Base-by-base conservation (phyloP, 2,888 invertebrate species). In the Hypena proboscidalis region DNA sequence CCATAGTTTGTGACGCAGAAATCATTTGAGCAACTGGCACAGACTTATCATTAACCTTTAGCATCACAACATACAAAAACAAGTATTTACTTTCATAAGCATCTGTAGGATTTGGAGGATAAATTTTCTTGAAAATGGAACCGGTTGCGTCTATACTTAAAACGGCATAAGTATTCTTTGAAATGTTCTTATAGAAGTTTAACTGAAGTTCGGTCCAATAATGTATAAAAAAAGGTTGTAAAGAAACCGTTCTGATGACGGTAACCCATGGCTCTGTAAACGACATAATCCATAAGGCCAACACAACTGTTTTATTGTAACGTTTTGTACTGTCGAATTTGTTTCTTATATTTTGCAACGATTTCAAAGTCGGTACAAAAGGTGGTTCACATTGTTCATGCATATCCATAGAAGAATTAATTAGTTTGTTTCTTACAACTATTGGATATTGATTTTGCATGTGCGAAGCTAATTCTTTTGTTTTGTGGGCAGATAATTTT, bases 251-350 rank as follows among this genome's bases (percentile, higher is more conserved):
- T 9, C 40, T 13, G 7, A 46, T 10, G 2, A 46, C 27, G 7
- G 14, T 27, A 6, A 25, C 22, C 7, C 8, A 40, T 1, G 45
- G 25, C n/a, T 11, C 11, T 7, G 30, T 45, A 29, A 13, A 35
- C 19, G 17, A 21, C 35, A 43, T 32, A 32, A 34, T 6, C 43
- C 43, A 49, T 21, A 49, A 43, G 8, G 43, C 32, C n/a, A 49
- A 9, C 4, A 49, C 34, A 6, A 43, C 43, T 15, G 31, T 48
- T 43, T 48, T 42, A 15, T 48, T 30, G 15, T 11, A 48, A 14
- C 23, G 29, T 26, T 20, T 39, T 9, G 23, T 30, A n/a, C 22
- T 19, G n/a, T 31, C 32, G 26, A 22, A 34, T 10, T 21, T 15
- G 10, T 10, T 30, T 29, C 13, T 48, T 29, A 42, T 26, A 25